Evolutionary conservation across 2,888 invertebrate genomes (phyloP).

Genomic region (Synanthedon myopaeformis): DNA sequence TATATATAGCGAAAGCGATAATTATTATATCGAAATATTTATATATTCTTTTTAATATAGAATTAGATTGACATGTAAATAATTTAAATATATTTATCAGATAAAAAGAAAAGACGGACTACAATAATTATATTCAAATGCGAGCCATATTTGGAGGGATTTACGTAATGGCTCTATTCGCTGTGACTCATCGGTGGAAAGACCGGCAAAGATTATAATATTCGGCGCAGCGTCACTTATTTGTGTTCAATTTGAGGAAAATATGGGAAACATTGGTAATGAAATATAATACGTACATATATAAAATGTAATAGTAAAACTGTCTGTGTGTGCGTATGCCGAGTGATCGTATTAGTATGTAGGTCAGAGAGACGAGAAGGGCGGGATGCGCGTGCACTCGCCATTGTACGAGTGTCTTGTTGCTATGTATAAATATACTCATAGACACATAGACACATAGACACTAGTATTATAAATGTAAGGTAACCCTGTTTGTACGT

Average conservation of each 20-base stretch:
- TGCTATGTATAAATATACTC: conserved; percentile 9
- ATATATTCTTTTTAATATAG: no score
- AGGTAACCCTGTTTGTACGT: no score
- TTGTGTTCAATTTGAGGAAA: no score
- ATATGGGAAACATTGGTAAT: no score
- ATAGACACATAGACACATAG: no score
- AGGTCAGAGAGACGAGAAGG: conserved; percentile 38
- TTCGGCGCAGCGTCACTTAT: background rate
- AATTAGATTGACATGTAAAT: no score
- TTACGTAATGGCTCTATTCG: background rate
- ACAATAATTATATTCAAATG: background rate
- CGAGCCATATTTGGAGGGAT: background rate
- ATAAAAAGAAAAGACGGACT: no score
- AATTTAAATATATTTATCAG: no score
- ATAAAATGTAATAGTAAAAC: no score
- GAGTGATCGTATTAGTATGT: conserved; percentile 21
- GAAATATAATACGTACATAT: no score
- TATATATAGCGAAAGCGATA: no score
- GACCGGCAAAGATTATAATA: background rate
- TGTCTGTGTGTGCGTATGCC: background rate
- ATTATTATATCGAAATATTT: no score
- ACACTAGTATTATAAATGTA: background rate
- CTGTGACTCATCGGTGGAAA: conserved; percentile 1
- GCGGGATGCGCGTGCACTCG: conserved; percentile 17
- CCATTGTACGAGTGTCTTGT: conserved; percentile 4